phyloP scores from a whole-genome alignment of 2,113 vertebrate genomes.

The Laticauda laticaudata region DNA sequence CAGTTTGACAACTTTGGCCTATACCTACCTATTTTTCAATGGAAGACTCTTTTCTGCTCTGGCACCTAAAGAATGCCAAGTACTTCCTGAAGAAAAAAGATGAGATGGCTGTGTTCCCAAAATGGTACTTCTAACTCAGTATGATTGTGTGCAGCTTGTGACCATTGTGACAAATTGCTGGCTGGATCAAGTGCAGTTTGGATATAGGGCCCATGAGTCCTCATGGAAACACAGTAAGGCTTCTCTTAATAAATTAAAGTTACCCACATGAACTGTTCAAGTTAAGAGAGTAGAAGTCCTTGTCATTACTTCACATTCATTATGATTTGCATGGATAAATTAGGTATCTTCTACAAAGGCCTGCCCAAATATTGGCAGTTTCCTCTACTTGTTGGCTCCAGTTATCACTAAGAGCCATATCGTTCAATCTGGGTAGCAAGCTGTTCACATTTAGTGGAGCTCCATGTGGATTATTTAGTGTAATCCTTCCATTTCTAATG shows the following conservation, averaged over 20 bases:
- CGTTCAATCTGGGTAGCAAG: background rate
- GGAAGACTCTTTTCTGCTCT: background rate
- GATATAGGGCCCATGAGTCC: background rate
- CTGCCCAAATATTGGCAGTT: background rate
- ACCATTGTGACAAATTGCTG: background rate
- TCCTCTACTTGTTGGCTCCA: background rate
- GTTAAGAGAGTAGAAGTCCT: background rate
- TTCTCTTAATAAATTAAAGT: background rate
- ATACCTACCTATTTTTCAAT: background rate
- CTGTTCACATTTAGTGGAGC: background rate
- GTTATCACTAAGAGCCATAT: background rate
- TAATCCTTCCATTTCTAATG: background rate
- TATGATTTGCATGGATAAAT: background rate
- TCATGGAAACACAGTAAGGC: background rate
- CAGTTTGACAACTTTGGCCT: no score
- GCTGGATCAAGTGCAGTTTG: background rate
- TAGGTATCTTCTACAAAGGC: background rate
- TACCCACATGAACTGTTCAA: background rate
- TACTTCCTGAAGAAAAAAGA: background rate
- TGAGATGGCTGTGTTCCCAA: background rate
- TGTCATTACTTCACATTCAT: background rate
- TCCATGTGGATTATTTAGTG: background rate
- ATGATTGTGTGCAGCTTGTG: background rate
- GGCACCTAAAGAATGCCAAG: background rate
- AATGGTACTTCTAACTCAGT: background rate